phyloP scores from a whole-genome alignment of 2,797 vertebrate genomes.

The Sebastes steindachneri region DNA sequence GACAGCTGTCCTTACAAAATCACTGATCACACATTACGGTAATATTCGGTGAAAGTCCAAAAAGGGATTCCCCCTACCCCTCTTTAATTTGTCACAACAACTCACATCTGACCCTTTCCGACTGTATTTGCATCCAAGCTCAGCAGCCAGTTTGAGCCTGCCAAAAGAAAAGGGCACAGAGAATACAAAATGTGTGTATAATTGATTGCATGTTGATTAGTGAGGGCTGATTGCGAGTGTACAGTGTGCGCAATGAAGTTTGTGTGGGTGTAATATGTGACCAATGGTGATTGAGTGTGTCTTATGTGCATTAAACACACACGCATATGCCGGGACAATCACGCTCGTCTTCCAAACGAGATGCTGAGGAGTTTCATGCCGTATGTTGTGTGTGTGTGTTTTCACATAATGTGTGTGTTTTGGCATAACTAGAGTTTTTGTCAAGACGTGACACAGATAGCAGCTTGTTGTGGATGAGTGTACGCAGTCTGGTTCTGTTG shows the following conservation, averaged over 20 bases:
- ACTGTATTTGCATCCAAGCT: conserved; percentile 3
- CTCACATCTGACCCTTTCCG: neutral
- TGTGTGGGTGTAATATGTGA: conserved; percentile 13
- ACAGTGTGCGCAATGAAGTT: conserved; percentile 6
- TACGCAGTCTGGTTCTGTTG: neutral
- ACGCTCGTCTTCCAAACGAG: neutral
- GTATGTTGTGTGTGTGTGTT: neutral
- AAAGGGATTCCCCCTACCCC: neutral
- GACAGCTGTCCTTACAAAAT: neutral
- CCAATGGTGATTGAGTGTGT: conserved; percentile 17
- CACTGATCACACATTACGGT: neutral
- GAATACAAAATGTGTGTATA: conserved; percentile 27
- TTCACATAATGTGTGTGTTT: neutral
- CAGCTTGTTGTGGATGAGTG: neutral
- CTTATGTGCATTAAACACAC: neutral
- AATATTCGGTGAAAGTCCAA: neutral
- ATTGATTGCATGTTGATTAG: conserved; percentile 61
- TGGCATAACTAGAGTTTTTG: neutral
- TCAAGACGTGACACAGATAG: conserved; percentile 17
- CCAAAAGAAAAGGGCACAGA: conserved; percentile 12
- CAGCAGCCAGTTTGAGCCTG: neutral
- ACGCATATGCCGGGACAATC: neutral
- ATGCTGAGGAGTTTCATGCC: neutral
- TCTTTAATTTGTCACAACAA: neutral
- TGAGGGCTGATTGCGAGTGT: conserved; percentile 39